Conservation (phyloP, 2,113 vertebrate species). For the Parus major region DNA sequence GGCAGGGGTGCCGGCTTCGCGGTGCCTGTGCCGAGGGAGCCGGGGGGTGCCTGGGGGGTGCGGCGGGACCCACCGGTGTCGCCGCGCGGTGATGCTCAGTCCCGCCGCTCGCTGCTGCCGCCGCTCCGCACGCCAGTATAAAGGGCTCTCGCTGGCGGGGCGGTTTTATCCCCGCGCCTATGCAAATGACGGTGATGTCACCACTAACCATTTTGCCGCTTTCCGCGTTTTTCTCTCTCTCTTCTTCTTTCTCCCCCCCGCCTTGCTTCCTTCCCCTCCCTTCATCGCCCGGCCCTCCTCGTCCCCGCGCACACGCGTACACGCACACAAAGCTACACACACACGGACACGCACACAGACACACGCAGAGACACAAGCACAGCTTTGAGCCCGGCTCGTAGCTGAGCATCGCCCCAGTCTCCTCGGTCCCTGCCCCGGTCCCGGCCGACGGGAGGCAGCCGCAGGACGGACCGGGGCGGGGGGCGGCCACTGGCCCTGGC, state of each 20-base stretch:
- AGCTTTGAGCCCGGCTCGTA: background rate
- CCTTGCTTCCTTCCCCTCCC: background rate
- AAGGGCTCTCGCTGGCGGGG: conserved; percentile 24
- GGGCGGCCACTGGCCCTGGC: background rate
- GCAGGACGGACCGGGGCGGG: too few species aligned
- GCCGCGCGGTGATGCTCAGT: conserved; percentile 34
- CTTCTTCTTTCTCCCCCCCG: background rate
- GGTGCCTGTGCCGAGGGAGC: background rate
- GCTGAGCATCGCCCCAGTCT: background rate
- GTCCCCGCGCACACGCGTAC: background rate
- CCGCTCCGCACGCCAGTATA: conserved; percentile 47
- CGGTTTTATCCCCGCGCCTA: conserved; percentile 64
- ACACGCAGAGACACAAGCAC: background rate
- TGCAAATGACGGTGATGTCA: conserved; percentile 70
- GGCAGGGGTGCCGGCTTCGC: background rate
- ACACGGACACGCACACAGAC: background rate
- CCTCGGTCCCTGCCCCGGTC: too few species aligned
- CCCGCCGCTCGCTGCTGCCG: conserved; percentile 3
- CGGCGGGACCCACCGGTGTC: background rate
- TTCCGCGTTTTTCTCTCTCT: background rate
- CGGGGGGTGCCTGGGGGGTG: background rate
- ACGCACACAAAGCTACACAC: background rate
- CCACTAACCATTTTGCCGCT: conserved; percentile 37
- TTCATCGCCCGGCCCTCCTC: background rate
- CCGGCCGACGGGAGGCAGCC: background rate